Percentiles rank a stretch among this genome's conserved stretches.
Conservation (phyloP, 2,113 vertebrate genomes). For the Lichenostomus cassidix region DNA sequence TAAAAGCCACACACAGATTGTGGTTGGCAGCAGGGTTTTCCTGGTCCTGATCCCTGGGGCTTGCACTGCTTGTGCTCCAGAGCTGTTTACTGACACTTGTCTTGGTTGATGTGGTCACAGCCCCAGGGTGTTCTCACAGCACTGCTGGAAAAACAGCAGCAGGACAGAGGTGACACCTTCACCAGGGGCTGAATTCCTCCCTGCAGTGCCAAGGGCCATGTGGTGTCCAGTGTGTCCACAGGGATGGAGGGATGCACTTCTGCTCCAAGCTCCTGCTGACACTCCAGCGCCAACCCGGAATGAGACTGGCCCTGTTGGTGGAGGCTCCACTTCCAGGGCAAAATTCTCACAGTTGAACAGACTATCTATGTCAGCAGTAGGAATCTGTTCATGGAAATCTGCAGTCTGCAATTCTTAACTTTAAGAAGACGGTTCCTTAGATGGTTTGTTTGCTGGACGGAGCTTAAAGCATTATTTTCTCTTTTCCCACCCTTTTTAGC, state of each 20-base stretch:
- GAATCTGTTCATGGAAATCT: neutral
- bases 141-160: neutral
- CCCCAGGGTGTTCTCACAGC: neutral
- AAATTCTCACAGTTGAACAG: neutral
- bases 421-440: neutral
- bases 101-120: neutral
- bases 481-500: neutral
- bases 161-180: neutral
- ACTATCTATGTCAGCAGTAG: neutral
- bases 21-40: neutral
- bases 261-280: neutral
- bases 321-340: neutral
- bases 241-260: neutral
- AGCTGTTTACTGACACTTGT: neutral
- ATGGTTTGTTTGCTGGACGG: neutral
- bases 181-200: neutral
- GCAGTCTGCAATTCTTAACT: neutral
- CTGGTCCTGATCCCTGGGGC: neutral
- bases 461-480: neutral
- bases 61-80: neutral
- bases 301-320: fast-evolving
- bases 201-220: neutral
- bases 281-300: neutral
- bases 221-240: neutral
- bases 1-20: neutral